Base-by-base conservation (phyloP, 2,888 invertebrate species). In the Didymodactylos carnosus region DNA sequence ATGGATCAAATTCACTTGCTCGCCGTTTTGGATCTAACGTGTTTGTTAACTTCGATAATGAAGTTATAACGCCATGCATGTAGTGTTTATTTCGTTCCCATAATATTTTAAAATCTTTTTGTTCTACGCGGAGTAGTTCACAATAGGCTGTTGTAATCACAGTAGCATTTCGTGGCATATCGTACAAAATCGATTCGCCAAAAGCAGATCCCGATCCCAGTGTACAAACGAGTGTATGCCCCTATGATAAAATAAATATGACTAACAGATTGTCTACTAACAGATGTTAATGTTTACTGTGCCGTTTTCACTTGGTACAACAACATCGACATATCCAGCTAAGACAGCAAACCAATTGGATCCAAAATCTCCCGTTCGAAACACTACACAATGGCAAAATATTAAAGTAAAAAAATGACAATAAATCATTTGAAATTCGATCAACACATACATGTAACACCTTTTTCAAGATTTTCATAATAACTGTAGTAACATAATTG, bases 291-390 rank as follows among this genome's bases (percentile, higher is more conserved):
- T 76, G 76, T 81, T 84, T 84, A 88, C 88, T 86, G 82, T 83
- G 39, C 80, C 79, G 71, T 88, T 87, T 77, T 78, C 85, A 79
- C 79, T 86, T 19, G 84, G 82, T 76, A 88, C 85, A 78, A 88
- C 86, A 62, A 89, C 88, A 82, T 89, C 88, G 76, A 90, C 83
- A 27, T 87, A 87, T 39, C 90, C 90, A 25, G 88, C 87, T 78
- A 90, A 84, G 13, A 90, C 88, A 40, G 89, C 88, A 82, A 90
- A 90, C 89, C 90, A 90, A 82, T 88, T 89, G 78, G 88, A 88
- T 72, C 89, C 89, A 77, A 87, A 87, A 82, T 90, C 89, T 43
- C 89, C 89, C 82, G 89, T 89, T 46, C 89, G 87, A 83, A 88
- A 89, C 80, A 89, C 89, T 89, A 85, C 73, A 86, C 76, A 78